These are phyloP conservation scores for Temnothorax rugatulus DNA, from an alignment of 2,888 invertebrate genomes.

Conservation along the genomic window DNA sequence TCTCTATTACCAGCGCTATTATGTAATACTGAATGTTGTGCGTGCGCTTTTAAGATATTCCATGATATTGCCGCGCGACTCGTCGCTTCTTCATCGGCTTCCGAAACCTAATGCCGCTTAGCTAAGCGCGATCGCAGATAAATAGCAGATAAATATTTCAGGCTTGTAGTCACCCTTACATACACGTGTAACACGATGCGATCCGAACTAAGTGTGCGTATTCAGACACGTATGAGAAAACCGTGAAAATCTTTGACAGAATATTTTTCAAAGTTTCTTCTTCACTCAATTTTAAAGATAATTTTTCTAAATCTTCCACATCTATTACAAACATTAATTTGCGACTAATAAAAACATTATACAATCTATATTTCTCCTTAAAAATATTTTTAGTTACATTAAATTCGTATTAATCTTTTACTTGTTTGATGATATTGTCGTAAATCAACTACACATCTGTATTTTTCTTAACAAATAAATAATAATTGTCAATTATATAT, in stretches of 20 bases:
- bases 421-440: background rate
- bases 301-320: background rate
- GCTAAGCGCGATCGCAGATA: slow-evolving; percentile 27
- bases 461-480: background rate
- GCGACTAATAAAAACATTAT: background rate
- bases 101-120: slow-evolving; percentile 34
- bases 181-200: slow-evolving; percentile 4
- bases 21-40: background rate
- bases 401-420: background rate
- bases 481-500: background rate
- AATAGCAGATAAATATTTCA: slow-evolving; percentile 42
- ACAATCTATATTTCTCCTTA: background rate
- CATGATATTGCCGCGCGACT: background rate
- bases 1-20: slow-evolving; percentile 44
- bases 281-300: background rate
- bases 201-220: background rate
- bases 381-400: background rate
- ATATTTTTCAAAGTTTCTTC: background rate
- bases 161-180: slow-evolving; percentile 4
- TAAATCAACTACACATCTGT: background rate
- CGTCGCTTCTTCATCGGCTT: slow-evolving; percentile 15
- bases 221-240: background rate
- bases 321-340: background rate
- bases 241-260: background rate
- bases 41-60: slow-evolving; percentile 24